These are phyloP conservation scores for Syngnathus rostellatus DNA, from an alignment of 2,797 vertebrate genomes.

Conservation along the genomic window DNA sequence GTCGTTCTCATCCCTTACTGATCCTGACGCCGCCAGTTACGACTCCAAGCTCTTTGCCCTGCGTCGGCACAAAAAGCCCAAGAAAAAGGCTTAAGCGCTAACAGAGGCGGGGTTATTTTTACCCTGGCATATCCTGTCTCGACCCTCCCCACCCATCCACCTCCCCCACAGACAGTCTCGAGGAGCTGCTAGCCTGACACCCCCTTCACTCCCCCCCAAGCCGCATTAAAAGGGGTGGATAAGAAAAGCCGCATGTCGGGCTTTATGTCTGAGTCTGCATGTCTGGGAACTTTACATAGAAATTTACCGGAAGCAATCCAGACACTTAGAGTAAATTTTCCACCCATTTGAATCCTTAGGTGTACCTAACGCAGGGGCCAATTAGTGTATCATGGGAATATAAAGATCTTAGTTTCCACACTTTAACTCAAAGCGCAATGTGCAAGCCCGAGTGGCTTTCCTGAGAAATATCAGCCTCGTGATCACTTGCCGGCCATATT, in stretches of 20 bases:
- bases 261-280: slow-evolving; percentile 1
- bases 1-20: slow-evolving; percentile 37
- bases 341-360: background rate
- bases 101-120: slow-evolving; percentile 67
- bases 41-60: slow-evolving; percentile 17
- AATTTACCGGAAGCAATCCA: background rate
- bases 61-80: slow-evolving; percentile 27
- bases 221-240: slow-evolving; percentile 2
- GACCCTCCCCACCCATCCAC: slow-evolving; percentile 17
- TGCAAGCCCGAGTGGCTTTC: background rate
- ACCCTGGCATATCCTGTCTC: slow-evolving; percentile 61
- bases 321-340: background rate
- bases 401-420: background rate
- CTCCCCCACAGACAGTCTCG: slow-evolving; percentile 12
- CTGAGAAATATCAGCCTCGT: slow-evolving; percentile 1
- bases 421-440: background rate
- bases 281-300: background rate
- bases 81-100: slow-evolving; percentile 33
- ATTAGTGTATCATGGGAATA: background rate
- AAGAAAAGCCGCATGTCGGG: background rate
- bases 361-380: background rate
- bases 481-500: slow-evolving; percentile 49
- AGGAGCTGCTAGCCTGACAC: background rate
- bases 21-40: slow-evolving; percentile 24
- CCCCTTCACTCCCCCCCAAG: background rate